These are phyloP conservation scores for Rhineura floridana DNA, from an alignment of 2,113 vertebrate genomes.

Conservation along the genomic window DNA sequence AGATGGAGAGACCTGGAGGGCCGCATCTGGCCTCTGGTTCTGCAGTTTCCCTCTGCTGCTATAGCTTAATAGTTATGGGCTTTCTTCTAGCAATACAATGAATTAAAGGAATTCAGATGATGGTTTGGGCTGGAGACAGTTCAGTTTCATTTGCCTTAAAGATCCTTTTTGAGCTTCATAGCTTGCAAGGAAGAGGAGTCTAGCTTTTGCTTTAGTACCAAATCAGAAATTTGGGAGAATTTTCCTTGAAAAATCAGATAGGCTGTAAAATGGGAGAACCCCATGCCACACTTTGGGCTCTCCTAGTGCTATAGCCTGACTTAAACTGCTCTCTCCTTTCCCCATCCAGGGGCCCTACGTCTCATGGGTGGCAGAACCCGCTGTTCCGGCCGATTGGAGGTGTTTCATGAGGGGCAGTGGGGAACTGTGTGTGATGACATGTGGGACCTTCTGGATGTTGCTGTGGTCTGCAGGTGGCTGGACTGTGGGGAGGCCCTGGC, in stretches of 20 bases:
- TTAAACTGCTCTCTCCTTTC: background rate
- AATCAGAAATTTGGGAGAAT: background rate
- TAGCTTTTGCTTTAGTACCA: background rate
- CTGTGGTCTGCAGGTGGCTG: slow-evolving; percentile 66
- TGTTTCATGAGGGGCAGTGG: slow-evolving; percentile 63
- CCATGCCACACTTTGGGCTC: no score
- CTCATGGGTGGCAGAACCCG: slow-evolving; percentile 63
- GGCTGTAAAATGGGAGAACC: background rate
- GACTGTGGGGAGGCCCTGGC: slow-evolving; percentile 55
- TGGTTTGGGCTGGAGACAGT: background rate
- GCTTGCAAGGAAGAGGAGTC: background rate
- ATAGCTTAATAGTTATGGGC: no score
- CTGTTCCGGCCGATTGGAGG: slow-evolving; percentile 70
- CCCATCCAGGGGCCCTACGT: slow-evolving; percentile 49
- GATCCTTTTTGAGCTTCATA: background rate
- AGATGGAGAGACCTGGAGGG: no score
- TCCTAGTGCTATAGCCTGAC: background rate
- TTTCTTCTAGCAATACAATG: no score
- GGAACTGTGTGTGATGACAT: slow-evolving; percentile 70
- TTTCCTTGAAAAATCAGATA: background rate
- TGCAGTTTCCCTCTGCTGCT: no score
- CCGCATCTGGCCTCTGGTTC: no score
- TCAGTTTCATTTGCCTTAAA: background rate
- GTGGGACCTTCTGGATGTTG: slow-evolving; percentile 57
- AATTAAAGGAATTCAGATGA: background rate